A percentile compares a stretch with the other conserved stretches of the same genome.
These are phyloP conservation scores for Eucidaris tribuloides DNA, from an alignment of 35 echinoderm and acorn worm genomes.

Conservation along the genomic window DNA sequence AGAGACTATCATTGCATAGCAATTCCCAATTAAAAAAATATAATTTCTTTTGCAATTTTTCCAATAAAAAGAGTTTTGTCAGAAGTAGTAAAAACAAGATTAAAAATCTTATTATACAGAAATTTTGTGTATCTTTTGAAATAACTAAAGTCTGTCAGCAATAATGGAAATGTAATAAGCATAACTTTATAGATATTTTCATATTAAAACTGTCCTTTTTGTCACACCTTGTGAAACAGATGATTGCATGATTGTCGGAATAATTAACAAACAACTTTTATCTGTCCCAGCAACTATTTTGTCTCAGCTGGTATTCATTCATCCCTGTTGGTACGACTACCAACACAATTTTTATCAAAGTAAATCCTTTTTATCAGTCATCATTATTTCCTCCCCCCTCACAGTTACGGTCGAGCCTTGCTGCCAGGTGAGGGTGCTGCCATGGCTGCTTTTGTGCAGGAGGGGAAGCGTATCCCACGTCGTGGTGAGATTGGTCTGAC, in stretches of 20 bases:
- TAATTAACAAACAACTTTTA: background rate
- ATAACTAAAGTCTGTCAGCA: no score
- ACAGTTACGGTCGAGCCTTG: slow-evolving; percentile 86
- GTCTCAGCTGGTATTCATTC: background rate
- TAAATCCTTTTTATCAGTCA: background rate
- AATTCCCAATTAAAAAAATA: no score
- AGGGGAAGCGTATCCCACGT: slow-evolving; percentile 92
- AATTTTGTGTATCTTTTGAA: no score
- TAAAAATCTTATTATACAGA: no score
- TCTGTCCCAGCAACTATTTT: background rate
- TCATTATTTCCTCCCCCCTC: background rate
- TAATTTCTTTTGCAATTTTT: no score
- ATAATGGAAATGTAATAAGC: no score
- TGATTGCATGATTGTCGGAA: no score
- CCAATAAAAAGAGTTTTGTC: no score
- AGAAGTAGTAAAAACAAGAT: no score
- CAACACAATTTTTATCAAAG: no score
- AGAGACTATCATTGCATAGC: background rate
- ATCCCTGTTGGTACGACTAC: background rate
- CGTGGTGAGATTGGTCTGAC: slow-evolving; percentile 99
- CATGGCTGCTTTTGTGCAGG: slow-evolving; percentile 94
- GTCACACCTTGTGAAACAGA: no score
- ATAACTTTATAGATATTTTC: background rate
- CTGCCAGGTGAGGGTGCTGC: slow-evolving; percentile 98
- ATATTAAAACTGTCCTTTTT: background rate